Conservation (phyloP, 2,113 vertebrate species). For the Pseudopodoces humilis region DNA sequence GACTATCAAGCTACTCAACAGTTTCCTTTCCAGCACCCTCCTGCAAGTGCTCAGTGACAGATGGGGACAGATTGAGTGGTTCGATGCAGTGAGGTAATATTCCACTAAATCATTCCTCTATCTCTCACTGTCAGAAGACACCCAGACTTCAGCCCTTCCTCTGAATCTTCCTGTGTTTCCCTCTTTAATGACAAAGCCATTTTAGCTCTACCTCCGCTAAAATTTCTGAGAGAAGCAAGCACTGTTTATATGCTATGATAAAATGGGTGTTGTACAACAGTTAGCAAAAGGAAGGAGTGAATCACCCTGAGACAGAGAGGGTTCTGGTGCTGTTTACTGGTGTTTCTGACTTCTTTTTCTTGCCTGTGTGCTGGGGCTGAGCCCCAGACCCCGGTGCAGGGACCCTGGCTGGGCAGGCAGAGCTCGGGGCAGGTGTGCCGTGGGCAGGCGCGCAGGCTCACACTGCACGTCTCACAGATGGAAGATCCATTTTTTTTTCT, state of each 20-base stretch:
- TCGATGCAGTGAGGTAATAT: conserved; percentile 58
- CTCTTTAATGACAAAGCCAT: conserved; percentile 36
- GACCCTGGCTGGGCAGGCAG: background rate
- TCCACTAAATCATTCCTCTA: conserved; percentile 54
- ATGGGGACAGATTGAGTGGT: conserved; percentile 61
- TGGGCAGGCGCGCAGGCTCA: background rate
- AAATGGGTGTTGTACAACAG: background rate
- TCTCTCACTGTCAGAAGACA: conserved; percentile 42
- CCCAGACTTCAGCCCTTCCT: conserved; percentile 4
- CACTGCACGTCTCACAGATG: background rate
- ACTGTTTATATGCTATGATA: background rate
- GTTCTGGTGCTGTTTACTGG: background rate
- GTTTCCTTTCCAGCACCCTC: conserved; percentile 48
- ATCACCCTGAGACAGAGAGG: background rate
- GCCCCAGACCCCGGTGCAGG: rapidly evolving
- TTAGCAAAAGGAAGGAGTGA: background rate
- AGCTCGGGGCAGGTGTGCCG: background rate
- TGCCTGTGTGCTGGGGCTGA: background rate
- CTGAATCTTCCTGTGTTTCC: background rate
- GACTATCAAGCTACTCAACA: background rate
- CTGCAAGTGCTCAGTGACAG: conserved; percentile 36
- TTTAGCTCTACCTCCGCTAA: conserved; percentile 28
- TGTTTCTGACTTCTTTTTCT: background rate
- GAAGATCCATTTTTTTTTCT: background rate
- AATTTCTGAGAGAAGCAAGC: background rate